These are phyloP conservation scores for Axis porcinus DNA, from an alignment of 2,113 vertebrate genomes.

Conservation along the genomic window DNA sequence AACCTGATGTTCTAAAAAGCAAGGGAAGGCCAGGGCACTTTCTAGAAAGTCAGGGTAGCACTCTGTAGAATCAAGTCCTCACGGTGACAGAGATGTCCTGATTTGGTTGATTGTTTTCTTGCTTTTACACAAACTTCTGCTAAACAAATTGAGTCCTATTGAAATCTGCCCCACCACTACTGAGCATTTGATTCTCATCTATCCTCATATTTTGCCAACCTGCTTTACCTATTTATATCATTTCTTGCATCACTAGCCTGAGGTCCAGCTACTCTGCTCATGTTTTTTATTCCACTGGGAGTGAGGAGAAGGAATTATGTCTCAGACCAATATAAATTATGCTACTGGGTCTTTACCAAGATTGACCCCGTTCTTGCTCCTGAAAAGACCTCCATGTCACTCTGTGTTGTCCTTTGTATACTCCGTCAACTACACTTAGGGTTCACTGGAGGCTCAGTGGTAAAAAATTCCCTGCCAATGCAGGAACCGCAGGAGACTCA, in stretches of 20 bases:
- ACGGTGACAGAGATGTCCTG: background rate
- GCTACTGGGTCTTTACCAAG: background rate
- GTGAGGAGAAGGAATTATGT: background rate
- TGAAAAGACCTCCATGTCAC: background rate
- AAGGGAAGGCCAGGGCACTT: background rate
- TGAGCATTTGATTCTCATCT: background rate
- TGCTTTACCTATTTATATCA: background rate
- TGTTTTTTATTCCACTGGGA: background rate
- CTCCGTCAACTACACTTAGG: background rate
- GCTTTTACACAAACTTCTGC: background rate
- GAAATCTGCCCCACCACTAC: background rate
- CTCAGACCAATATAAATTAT: background rate
- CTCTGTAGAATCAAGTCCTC: background rate
- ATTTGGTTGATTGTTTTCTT: background rate
- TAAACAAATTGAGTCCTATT: background rate
- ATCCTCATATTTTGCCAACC: background rate
- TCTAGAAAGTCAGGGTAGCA: background rate
- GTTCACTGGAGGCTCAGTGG: background rate
- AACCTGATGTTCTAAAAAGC: background rate
- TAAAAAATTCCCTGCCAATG: background rate
- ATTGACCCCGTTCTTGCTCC: background rate
- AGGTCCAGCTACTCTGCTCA: background rate
- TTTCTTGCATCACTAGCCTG: background rate
- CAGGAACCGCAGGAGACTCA: background rate
- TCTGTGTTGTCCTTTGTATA: background rate